A percentile compares a stretch with the other conserved stretches of the same genome.
Conservation (phyloP, 2,797 vertebrate species). For the Betta splendens region DNA sequence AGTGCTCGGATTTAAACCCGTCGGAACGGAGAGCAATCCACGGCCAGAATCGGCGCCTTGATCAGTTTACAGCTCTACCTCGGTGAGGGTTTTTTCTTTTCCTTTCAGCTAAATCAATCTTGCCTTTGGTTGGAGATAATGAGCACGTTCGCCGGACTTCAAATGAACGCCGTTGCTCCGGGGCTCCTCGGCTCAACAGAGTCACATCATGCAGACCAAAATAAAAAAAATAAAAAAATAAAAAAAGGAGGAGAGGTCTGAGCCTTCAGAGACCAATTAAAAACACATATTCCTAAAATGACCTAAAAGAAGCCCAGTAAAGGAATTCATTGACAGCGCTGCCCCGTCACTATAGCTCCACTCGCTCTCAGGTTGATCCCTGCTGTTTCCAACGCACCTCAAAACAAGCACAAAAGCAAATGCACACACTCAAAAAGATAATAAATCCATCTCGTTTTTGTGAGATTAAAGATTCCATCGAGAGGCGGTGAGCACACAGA, state of each 20-base stretch:
- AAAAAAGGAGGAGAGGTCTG: conserved; percentile 43
- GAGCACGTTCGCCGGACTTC: conserved; percentile 67
- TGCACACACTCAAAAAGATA: background rate
- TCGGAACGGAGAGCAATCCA: conserved; percentile 33
- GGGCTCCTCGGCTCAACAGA: conserved; percentile 57
- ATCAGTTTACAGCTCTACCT: conserved; percentile 51
- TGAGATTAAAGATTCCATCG: conserved; percentile 47
- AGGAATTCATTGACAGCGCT: conserved; percentile 40
- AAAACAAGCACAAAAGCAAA: too few species aligned
- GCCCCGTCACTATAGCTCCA: conserved; percentile 30
- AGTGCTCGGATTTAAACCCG: conserved; percentile 24
- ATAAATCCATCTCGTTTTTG: conserved; percentile 31
- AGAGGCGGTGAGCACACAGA: conserved; percentile 33
- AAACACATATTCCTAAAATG: conserved; percentile 75
- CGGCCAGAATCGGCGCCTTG: conserved; percentile 29
- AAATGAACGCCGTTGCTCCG: conserved; percentile 66
- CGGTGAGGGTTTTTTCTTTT: conserved; percentile 1
- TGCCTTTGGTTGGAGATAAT: conserved; percentile 73
- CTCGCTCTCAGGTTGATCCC: conserved; percentile 19
- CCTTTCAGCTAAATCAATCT: conserved; percentile 74
- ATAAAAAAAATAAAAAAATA: conserved; percentile 38
- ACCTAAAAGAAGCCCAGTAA: conserved; percentile 56
- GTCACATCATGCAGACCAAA: conserved; percentile 65
- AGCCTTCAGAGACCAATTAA: conserved; percentile 79
- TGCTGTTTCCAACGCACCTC: conserved; percentile 47